Conservation (phyloP, 2,888 invertebrate species). For the Pilophorus perplexus region DNA sequence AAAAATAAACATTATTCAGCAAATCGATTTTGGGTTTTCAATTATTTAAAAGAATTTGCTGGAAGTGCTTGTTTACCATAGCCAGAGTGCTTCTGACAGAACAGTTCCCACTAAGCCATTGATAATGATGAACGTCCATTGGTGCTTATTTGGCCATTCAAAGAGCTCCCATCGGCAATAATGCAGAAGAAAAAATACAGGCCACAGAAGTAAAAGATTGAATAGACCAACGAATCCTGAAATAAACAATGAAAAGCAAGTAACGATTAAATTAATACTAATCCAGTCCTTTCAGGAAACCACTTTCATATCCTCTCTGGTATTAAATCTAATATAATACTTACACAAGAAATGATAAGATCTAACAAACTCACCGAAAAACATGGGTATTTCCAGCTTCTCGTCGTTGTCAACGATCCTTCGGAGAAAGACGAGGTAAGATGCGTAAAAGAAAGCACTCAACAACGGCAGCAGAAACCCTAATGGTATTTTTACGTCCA, state of each 20-base stretch:
- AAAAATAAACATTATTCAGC: not conserved
- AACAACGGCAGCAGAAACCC: slow-evolving; percentile 79
- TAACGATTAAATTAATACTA: not conserved
- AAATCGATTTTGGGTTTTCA: not conserved
- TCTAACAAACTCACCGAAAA: slow-evolving; percentile 71
- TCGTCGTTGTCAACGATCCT: slow-evolving; percentile 87
- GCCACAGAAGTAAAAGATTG: slow-evolving; percentile 84
- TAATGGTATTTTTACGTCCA: slow-evolving; percentile 69
- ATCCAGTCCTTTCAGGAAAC: no score
- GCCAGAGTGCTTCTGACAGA: slow-evolving; percentile 86
- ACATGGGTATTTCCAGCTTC: slow-evolving; percentile 89
- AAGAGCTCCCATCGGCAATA: slow-evolving; percentile 78
- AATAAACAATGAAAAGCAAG: slow-evolving; percentile 46
- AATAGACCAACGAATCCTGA: slow-evolving; percentile 91
- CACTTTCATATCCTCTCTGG: no score
- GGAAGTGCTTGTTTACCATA: slow-evolving; percentile 64
- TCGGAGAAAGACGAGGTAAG: slow-evolving; percentile 83
- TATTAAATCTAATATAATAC: no score
- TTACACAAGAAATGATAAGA: no score
- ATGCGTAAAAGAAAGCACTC: slow-evolving; percentile 85
- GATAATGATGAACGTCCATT: slow-evolving; percentile 74
- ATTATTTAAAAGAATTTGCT: not conserved
- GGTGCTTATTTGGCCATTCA: slow-evolving; percentile 77
- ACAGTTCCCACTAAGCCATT: slow-evolving; percentile 90
- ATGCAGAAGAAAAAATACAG: slow-evolving; percentile 82